These are phyloP conservation scores for Archilochus colubris DNA, from an alignment of 2,113 vertebrate genomes.

Conservation along the genomic window DNA sequence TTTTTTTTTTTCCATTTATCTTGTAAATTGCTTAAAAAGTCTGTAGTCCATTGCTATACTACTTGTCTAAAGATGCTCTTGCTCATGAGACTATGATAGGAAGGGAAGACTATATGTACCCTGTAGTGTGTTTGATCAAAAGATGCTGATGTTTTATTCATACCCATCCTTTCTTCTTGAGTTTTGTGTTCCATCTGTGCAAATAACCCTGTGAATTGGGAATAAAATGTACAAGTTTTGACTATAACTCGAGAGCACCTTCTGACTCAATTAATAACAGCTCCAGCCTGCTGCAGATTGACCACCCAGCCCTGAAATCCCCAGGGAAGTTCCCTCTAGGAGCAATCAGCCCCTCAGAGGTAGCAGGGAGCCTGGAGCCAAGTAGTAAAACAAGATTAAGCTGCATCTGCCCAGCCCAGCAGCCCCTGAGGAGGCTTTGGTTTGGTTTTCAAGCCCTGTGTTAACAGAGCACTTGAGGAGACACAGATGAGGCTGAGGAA, in stretches of 20 bases:
- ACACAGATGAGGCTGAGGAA: neutral
- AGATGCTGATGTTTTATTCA: conserved; percentile 69
- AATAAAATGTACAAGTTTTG: conserved; percentile 74
- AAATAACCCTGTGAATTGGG: conserved; percentile 68
- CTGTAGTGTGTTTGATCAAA: conserved; percentile 67
- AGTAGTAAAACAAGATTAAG: too few species aligned
- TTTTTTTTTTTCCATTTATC: conserved; percentile 64
- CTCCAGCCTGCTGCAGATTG: neutral
- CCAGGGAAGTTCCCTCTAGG: neutral
- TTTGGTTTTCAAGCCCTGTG: neutral
- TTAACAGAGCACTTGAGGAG: neutral
- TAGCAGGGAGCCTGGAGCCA: neutral
- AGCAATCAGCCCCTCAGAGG: neutral
- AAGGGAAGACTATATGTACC: conserved; percentile 65
- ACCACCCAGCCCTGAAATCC: neutral
- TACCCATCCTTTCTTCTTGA: conserved; percentile 61
- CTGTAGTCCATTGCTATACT: conserved; percentile 68
- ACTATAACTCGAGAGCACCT: conserved; percentile 66
- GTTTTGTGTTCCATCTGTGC: conserved; percentile 73
- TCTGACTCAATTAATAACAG: conserved; percentile 49
- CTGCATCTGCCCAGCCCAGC: neutral
- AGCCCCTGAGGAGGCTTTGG: neutral
- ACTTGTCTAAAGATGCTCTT: conserved; percentile 69
- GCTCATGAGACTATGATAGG: conserved; percentile 54
- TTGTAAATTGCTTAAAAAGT: conserved; percentile 67